Conservation (phyloP, 2,113 vertebrate species). For the Cacatua alba region DNA sequence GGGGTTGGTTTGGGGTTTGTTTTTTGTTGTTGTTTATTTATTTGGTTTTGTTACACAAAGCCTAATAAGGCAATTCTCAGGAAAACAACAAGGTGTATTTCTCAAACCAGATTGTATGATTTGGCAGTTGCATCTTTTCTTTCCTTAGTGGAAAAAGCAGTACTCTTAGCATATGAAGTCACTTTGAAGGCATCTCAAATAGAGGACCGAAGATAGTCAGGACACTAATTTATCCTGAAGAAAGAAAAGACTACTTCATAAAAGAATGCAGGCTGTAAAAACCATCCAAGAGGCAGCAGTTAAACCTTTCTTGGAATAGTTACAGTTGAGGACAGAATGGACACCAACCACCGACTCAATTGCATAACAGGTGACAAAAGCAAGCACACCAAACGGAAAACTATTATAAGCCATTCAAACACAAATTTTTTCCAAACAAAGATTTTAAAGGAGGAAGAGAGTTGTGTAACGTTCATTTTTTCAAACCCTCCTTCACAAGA, state of each 20-base stretch:
- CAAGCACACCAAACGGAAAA: neutral
- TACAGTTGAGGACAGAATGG: neutral
- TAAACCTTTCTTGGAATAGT: slow-evolving; percentile 29
- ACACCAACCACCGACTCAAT: neutral
- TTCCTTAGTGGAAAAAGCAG: slow-evolving; percentile 58
- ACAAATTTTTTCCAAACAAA: slow-evolving; percentile 1
- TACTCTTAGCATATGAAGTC: slow-evolving; percentile 56
- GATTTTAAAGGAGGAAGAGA: neutral
- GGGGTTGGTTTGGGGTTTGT: neutral
- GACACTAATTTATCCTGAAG: slow-evolving; percentile 47
- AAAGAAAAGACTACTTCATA: slow-evolving; percentile 55
- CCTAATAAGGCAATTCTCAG: neutral
- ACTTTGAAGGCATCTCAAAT: slow-evolving; percentile 54
- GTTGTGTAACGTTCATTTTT: neutral
- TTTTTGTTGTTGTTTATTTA: neutral
- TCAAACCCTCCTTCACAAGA: neutral
- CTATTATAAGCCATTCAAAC: neutral
- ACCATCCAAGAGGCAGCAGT: slow-evolving; percentile 30
- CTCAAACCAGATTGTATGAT: slow-evolving; percentile 37
- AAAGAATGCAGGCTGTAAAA: slow-evolving; percentile 56
- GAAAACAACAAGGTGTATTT: slow-evolving; percentile 48
- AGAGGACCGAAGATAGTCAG: slow-evolving; percentile 43
- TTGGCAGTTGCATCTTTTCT: slow-evolving; percentile 38
- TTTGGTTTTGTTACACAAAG: neutral
- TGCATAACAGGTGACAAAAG: slow-evolving; percentile 6